phyloP scores from a whole-genome alignment of 2,113 vertebrate species.

The Pygoscelis adeliae region DNA sequence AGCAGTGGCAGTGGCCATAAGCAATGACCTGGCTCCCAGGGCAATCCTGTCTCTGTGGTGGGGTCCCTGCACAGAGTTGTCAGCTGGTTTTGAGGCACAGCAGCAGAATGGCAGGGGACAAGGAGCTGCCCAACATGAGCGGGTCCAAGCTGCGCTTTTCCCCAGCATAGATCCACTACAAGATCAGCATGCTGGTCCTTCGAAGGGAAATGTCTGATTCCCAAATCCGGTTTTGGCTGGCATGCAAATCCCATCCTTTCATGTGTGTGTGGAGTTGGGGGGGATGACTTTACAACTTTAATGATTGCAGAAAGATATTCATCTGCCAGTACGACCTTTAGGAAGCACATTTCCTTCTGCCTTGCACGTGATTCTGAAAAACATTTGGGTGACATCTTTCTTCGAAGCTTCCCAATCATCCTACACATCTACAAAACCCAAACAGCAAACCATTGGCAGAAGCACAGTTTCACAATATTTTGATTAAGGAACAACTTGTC shows the following conservation, averaged over 20 bases:
- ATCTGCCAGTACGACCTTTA: slow-evolving; percentile 21
- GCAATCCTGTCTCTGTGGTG: background rate
- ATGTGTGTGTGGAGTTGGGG: background rate
- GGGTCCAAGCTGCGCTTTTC: background rate
- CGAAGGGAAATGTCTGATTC: background rate
- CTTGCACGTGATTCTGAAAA: background rate
- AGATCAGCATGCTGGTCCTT: background rate
- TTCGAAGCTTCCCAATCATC: slow-evolving; percentile 38
- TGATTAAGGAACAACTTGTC: background rate
- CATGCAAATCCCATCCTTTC: slow-evolving; percentile 16
- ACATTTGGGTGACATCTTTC: slow-evolving; percentile 63
- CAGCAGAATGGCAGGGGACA: background rate
- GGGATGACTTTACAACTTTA: background rate
- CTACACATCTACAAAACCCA: background rate
- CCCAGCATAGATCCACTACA: background rate
- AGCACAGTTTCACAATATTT: slow-evolving; percentile 23
- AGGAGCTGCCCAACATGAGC: background rate
- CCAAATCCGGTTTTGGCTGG: background rate
- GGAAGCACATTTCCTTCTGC: slow-evolving; percentile 62
- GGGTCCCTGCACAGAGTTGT: background rate
- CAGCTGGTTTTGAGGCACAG: background rate
- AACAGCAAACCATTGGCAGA: background rate
- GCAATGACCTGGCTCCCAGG: background rate
- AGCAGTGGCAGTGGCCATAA: background rate
- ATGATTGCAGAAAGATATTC: background rate